Percentiles rank a stretch among this genome's conserved stretches.
phyloP scores from a whole-genome alignment of 2,888 invertebrate genomes.

The Cabera pusaria region DNA sequence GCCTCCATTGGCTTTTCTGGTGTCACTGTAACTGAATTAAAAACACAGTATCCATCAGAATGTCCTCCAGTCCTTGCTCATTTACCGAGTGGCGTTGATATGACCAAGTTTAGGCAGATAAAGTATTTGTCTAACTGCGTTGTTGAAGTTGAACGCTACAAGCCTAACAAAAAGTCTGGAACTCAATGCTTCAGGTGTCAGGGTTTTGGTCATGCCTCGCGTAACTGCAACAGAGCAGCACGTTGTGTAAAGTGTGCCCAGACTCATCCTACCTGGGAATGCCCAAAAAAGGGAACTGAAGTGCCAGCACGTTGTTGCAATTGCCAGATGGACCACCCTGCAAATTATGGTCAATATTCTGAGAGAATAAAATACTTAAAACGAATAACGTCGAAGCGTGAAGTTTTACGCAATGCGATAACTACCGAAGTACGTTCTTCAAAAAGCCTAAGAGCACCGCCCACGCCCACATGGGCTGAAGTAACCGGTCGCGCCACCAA shows the following conservation, averaged over 20 bases:
- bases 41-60: constrained; percentile 2
- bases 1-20: constrained; percentile 8
- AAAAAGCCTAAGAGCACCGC: too few relatives aligned
- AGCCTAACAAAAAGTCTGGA: constrained; percentile 1
- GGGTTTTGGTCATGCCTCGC: constrained; percentile 15
- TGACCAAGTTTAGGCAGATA: constrained; percentile 8
- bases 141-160: constrained; percentile 1
- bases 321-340: too few relatives aligned
- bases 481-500: too few relatives aligned
- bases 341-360: too few relatives aligned
- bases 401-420: too few relatives aligned
- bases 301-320: too few relatives aligned
- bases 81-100: constrained; percentile 7
- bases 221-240: constrained; percentile 11
- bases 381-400: too few relatives aligned
- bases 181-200: constrained; percentile 7
- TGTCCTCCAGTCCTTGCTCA: constrained; percentile 1
- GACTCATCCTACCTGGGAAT: constrained; percentile 7
- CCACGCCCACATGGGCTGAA: too few relatives aligned
- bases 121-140: constrained; percentile 9
- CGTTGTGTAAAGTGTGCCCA: constrained; percentile 14
- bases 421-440: too few relatives aligned
- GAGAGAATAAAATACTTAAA: too few relatives aligned
- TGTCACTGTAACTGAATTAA: background rate
- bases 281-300: background rate